These are phyloP conservation scores for Teleogryllus oceanicus DNA, from an alignment of 2,888 invertebrate species.

Conservation along the genomic window DNA sequence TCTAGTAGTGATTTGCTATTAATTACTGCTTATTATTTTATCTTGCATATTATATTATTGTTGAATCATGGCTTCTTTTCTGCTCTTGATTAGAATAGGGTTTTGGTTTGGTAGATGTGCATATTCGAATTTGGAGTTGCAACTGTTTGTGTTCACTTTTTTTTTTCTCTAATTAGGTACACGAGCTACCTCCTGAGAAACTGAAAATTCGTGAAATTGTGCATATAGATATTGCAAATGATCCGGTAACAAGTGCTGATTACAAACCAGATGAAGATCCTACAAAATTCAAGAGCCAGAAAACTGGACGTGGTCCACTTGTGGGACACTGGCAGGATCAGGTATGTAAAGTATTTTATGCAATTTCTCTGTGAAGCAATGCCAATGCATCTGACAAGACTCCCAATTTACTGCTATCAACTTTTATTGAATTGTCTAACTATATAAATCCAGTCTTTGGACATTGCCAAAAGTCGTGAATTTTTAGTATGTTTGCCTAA, in stretches of 20 bases:
- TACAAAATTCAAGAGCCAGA: slow-evolving; percentile 78
- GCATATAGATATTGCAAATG: slow-evolving; percentile 94
- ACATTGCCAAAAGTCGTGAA: no score
- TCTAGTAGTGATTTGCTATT: no score
- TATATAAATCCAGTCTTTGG: no score
- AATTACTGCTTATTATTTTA: no score
- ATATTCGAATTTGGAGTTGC: no score
- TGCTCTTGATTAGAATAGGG: no score
- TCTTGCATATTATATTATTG: no score
- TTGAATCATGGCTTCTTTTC: no score
- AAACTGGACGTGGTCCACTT: slow-evolving; percentile 92
- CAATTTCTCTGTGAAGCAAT: not conserved
- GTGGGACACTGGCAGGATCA: slow-evolving; percentile 73
- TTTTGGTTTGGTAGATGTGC: no score
- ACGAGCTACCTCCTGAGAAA: slow-evolving; percentile 84
- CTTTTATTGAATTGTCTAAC: no score
- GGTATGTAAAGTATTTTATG: slow-evolving; percentile 34
- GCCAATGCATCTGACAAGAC: not conserved
- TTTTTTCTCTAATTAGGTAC: slow-evolving; percentile 63
- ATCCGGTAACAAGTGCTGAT: slow-evolving; percentile 73
- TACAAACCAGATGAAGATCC: slow-evolving; percentile 88
- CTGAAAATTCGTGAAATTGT: slow-evolving; percentile 85
- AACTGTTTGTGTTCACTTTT: not conserved
- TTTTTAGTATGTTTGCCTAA: no score
- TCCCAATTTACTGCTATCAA: no score